Base-by-base conservation (phyloP, 2,888 invertebrate genomes). In the Cephus runcator region DNA sequence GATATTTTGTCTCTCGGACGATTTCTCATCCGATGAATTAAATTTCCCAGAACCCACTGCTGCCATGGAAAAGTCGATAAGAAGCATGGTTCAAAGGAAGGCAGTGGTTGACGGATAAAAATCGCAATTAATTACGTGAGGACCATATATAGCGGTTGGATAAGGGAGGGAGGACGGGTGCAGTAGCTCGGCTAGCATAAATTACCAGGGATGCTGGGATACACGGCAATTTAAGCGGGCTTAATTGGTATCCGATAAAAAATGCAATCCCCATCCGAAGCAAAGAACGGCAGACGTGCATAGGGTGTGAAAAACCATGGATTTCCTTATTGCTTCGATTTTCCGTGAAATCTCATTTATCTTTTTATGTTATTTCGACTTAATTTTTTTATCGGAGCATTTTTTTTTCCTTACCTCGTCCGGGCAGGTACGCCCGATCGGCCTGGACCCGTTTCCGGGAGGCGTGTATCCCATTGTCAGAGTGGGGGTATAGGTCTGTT, bases 401-500 rank as follows among this genome's bases (percentile, higher is more conserved):
- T 56, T 15, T 56, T 40, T 15, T 56, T 15, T 4, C 33, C 23
- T 23, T 56, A 15, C 23, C 56, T 15, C 2, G 23, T 9, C 9
- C 56, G 0, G 1, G 40, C 40, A 9, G 15, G 40, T 15, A 23
- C 9, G 2, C 9, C 23, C 40, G 15, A 56, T 56, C 40, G 40
- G 23, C 4, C 40, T 9, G 40, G 23, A 56, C 23, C 15, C 23
- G 6, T 23, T 56, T 56, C 23, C 23, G 0, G 15, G 40, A 12
- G 56, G 23, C 33, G 40, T 35, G 35, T 69, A 34, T 69, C 40
- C 15, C 79, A 73, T 79, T 79, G 40, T 78, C 73, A 79, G 81
- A 73, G 80, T 78, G 82, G 83, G 73, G 81, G 83, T 83, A 80
- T 82, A 83, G 83, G 87, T 85, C 83, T 83, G 75, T 73, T 69